Evolutionary conservation across 2,888 invertebrate genomes (phyloP).

Genomic region (Platycheirus albimanus): DNA sequence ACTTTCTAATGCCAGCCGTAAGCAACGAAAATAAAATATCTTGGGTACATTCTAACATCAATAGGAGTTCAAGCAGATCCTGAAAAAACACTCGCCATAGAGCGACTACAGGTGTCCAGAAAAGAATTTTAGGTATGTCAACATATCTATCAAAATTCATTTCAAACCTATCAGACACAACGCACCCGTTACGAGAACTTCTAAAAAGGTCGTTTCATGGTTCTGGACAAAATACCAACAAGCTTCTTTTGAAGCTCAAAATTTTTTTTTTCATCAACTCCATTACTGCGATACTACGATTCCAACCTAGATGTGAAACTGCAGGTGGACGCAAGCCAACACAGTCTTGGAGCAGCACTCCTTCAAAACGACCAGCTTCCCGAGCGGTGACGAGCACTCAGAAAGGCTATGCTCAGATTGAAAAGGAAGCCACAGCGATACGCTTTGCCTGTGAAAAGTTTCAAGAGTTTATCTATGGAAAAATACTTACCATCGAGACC

Average conservation of each 20-base stretch:
- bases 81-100: constrained; percentile 76
- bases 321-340: constrained; percentile 73
- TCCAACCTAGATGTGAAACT: constrained; percentile 74
- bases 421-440: constrained; percentile 63
- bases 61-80: constrained; percentile 69
- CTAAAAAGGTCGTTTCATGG: constrained; percentile 54
- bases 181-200: constrained; percentile 45
- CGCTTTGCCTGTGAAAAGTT: constrained; percentile 75
- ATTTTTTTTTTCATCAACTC: constrained; percentile 61
- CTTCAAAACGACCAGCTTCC: constrained; percentile 77
- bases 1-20: constrained; percentile 71
- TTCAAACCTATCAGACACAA: constrained; percentile 54
- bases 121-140: constrained; percentile 53
- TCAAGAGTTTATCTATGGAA: constrained; percentile 63
- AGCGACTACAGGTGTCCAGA: constrained; percentile 71
- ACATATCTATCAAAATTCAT: constrained; percentile 42
- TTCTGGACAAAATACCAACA: constrained; percentile 51
- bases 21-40: constrained; percentile 55
- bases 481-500: constrained; percentile 73
- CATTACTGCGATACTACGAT: constrained; percentile 76
- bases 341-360: constrained; percentile 76
- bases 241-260: constrained; percentile 46
- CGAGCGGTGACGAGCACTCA: constrained; percentile 75
- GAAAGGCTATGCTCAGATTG: constrained; percentile 55
- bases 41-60: constrained; percentile 24